Base-by-base conservation (phyloP, 2,113 vertebrate genomes). In the Melanerpes aurifrons region DNA sequence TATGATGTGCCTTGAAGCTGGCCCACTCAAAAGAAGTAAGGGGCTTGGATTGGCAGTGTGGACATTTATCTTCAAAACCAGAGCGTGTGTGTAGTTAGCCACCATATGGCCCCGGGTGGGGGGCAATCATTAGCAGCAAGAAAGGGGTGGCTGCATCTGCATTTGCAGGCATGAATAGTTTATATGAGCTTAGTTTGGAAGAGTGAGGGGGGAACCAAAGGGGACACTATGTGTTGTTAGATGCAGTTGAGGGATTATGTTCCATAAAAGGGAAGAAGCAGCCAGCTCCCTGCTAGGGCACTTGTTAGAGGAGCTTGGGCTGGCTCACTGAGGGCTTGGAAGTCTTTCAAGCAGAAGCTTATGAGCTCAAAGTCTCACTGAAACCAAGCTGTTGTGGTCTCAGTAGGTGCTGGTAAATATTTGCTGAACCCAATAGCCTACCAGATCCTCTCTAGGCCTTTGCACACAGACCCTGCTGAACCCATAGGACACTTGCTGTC, bases 41-140 rank as follows among this genome's bases (percentile, higher is more conserved):
- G 37, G 35, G 29, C 53, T 70, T 75, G 25, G 43, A 5, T 15
- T 72, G 59, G 25, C 9, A 11, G 6, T 48, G 22, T 43, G 57
- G 32, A 32, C 2, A 0, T 50, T 50, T 71, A 22, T 83, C 24
- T 88, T 61, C 59, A 76, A 61, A 26, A 66, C 32, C 12, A 75
- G 17, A 47, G 7, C 6, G 0, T 28, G 31, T 24, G 25, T 82
- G 48, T 32, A 45, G 22, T 57, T 73, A 18, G 53, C 13, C 7
- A 2, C n/a, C 50, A 1, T 12, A 2, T 29, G 40, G 26, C 4
- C 56, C 10, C 26, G 29, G 0, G 3, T 0, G 0, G 13, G 17
- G 12, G 17, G n/a, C 7, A 58, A 40, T 37, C 6, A 2, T 9
- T 35, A 68, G 28, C 45, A 88, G 45, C 57, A 66, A 43, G 28